Base-by-base conservation (phyloP, 1,140 invertebrate species). In the Anadara kagoshimensis region DNA sequence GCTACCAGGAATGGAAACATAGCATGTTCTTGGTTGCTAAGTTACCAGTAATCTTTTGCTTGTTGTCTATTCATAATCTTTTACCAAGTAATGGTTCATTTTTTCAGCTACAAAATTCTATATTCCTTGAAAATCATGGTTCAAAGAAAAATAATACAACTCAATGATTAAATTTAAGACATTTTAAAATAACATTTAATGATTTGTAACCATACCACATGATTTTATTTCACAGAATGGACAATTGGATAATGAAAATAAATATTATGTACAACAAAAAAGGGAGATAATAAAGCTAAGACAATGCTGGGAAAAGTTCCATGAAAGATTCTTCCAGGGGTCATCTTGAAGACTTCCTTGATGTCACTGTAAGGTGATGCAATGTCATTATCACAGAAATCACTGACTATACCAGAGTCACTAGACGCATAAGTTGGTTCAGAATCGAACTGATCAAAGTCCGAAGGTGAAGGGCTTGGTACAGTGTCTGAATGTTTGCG, bases 291-390 rank as follows among this genome's bases (percentile, higher is more conserved):
- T 18, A 58, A n/a, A 29, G 36, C 14, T 69, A 56, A 87, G 56
- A 81, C 53, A 24, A 87, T 66, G 63, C 74, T 78, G 85, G 85
- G 69, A 87, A 87, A 49, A 87, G 68, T 69, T 87, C 85, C 45
- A 76, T 78, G 70, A 87, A 87, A 8, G 81, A 85, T 65, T 87
- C 85, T 53, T 87, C 82, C 85, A 87, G 0, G 69, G 51, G 61
- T 74, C 64, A 41, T 85, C 84, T 44, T 70, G 58, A 10, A 82
- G 66, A 51, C 67, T 67, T 8, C 67, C 63, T 66, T 47, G 72
- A 76, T 51, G 69, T 75, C 57, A 78, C 44, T 75, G 49, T 49
- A 7, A 18, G 47, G 69, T 44, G 24, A 70, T 69, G 16, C 49
- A 36, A 61, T 63, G 16, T 56, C 66, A 51, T 63, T 69, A 53